Percentiles rank a stretch among this genome's conserved stretches.
phyloP scores from a whole-genome alignment of 2,797 vertebrate genomes.

The Sebastes minor region DNA sequence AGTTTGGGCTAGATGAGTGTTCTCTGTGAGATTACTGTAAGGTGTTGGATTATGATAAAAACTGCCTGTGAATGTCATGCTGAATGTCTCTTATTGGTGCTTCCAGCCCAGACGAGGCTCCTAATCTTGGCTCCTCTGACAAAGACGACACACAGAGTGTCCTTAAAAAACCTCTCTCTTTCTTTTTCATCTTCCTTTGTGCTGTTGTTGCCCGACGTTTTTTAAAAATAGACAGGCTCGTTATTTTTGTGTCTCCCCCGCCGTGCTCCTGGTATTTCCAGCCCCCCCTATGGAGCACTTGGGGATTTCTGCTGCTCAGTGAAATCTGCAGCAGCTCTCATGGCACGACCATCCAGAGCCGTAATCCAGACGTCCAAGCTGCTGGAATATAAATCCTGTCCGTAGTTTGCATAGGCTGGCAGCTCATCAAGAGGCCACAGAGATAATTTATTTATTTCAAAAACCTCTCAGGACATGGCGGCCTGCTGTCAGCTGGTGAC shows the following conservation, averaged over 20 bases:
- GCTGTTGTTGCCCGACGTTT: conserved; percentile 25
- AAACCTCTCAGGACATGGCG: conserved; percentile 43
- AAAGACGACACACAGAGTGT: conserved; percentile 5
- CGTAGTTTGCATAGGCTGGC: conserved; percentile 56
- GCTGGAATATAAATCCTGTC: conserved; percentile 66
- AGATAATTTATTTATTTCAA: conserved; percentile 60
- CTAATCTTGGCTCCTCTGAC: conserved; percentile 23
- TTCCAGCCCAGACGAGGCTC: conserved; percentile 1
- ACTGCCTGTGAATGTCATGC: conserved; percentile 9
- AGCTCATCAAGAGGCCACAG: conserved; percentile 42
- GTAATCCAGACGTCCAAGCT: conserved; percentile 76
- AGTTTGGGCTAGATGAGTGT: not conserved
- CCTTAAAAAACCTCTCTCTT: not conserved
- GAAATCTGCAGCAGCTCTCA: conserved; percentile 66
- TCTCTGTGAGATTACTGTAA: conserved; percentile 35
- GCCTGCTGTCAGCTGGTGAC: conserved; percentile 57
- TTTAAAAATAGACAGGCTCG: conserved; percentile 55
- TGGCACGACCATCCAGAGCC: conserved; percentile 56
- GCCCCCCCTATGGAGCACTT: conserved; percentile 6
- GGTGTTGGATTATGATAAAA: conserved; percentile 45
- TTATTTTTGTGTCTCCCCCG: conserved; percentile 32
- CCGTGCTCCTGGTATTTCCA: conserved; percentile 33
- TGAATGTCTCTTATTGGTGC: not conserved
- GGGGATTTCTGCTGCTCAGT: conserved; percentile 62
- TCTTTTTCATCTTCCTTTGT: not conserved